A percentile compares a stretch with the other conserved stretches of the same genome.
Evolutionary conservation across 2,113 vertebrate species (phyloP).

Genomic region (Numida meleagris): DNA sequence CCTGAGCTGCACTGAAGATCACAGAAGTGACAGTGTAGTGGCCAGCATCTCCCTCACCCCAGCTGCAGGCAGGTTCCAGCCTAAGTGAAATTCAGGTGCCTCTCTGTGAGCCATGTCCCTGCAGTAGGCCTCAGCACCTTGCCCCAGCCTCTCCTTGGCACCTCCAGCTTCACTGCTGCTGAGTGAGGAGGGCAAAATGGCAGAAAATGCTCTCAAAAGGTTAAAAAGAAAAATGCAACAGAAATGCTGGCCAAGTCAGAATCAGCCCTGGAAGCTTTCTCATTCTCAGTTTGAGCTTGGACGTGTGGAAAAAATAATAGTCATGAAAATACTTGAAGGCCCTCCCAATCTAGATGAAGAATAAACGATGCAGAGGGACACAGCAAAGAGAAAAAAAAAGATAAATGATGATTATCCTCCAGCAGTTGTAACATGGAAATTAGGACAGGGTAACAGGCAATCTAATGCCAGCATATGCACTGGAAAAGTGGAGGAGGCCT

Average conservation of each 20-base stretch:
- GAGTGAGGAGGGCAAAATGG: background rate
- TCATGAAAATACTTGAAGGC: conserved; percentile 11
- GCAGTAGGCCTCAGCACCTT: background rate
- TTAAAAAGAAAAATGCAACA: conserved; percentile 34
- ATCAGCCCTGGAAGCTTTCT: conserved; percentile 34
- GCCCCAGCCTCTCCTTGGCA: background rate
- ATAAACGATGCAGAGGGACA: background rate
- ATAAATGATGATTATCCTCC: background rate
- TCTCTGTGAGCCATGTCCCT: background rate
- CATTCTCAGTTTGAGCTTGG: conserved; percentile 37
- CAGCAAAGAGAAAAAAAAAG: background rate
- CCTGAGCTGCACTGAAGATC: background rate
- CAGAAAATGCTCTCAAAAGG: conserved; percentile 25
- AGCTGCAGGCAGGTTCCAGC: background rate
- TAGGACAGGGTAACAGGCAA: background rate
- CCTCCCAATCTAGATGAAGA: background rate
- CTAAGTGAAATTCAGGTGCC: background rate
- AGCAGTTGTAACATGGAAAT: conserved; percentile 8
- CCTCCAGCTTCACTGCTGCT: background rate
- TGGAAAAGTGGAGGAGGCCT: conserved; percentile 7
- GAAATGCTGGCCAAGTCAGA: conserved; percentile 17
- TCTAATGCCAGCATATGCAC: background rate
- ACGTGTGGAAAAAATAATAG: conserved; percentile 62
- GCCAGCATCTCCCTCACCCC: background rate
- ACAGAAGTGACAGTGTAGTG: background rate